These are phyloP conservation scores for Tinamus major DNA, from an alignment of 2,797 vertebrate genomes.

Conservation along the genomic window DNA sequence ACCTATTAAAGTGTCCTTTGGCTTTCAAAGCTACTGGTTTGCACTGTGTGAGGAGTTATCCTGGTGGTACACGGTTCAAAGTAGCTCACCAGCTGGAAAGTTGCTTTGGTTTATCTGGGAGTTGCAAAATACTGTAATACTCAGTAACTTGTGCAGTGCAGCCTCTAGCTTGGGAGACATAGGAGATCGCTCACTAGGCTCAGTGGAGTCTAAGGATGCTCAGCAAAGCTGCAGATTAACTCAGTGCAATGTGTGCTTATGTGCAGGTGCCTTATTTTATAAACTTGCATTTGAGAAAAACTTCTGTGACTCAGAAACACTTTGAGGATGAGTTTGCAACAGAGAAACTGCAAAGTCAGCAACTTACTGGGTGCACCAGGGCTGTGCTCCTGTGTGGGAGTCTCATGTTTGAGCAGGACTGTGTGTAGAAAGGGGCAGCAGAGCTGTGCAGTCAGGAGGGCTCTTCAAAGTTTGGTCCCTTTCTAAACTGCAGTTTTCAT, in stretches of 20 bases:
- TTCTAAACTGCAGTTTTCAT: slow-evolving; percentile 68
- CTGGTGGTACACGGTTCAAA: not conserved
- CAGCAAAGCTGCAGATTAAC: not conserved
- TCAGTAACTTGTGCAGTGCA: fast-evolving
- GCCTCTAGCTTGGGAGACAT: not conserved
- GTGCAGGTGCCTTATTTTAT: not conserved
- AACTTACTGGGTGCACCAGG: fast-evolving
- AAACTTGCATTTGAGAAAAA: not conserved
- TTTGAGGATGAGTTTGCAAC: not conserved
- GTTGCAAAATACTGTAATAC: fast-evolving
- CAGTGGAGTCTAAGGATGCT: not conserved
- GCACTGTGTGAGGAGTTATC: not conserved
- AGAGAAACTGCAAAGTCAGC: slow-evolving; percentile 2
- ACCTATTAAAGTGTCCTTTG: fast-evolving
- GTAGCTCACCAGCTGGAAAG: not conserved
- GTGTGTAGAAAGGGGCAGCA: not conserved
- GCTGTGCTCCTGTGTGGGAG: fast-evolving
- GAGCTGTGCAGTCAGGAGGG: not conserved
- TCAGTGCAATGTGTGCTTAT: not conserved
- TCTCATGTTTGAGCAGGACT: fast-evolving
- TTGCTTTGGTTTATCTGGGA: not conserved
- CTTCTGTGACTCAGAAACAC: not conserved
- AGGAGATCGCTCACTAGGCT: fast-evolving
- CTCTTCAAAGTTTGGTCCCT: slow-evolving; percentile 57
- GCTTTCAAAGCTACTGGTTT: fast-evolving